phyloP scores from a whole-genome alignment of 2,888 invertebrate species.

The Macrostomum cliftonense region DNA sequence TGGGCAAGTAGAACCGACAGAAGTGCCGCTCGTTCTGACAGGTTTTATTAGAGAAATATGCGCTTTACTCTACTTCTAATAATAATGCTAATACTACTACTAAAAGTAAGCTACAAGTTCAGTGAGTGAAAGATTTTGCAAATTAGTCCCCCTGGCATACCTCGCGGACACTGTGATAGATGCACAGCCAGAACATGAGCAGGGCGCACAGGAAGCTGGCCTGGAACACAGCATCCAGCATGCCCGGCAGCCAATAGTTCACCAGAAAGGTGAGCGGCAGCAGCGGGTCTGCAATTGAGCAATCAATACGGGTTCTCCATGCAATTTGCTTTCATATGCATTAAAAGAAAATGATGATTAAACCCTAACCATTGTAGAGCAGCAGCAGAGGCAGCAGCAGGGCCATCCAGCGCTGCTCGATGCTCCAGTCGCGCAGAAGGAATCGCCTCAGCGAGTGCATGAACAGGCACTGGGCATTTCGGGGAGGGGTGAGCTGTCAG shows the following conservation, averaged over 20 bases:
- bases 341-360: background rate
- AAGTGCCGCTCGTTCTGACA: constrained; percentile 65
- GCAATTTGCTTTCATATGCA: background rate
- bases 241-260: constrained; percentile 72
- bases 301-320: background rate
- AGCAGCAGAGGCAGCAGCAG: constrained; percentile 64
- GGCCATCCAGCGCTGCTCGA: constrained; percentile 90
- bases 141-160: no score
- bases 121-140: no score
- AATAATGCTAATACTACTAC: no score
- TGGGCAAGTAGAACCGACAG: constrained; percentile 69
- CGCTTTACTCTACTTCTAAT: background rate
- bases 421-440: constrained; percentile 76
- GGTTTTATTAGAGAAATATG: no score
- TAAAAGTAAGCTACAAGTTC: no score
- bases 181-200: constrained; percentile 77
- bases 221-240: constrained; percentile 72
- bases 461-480: constrained; percentile 61
- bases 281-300: constrained; percentile 57
- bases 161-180: constrained; percentile 81
- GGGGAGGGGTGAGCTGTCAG: background rate
- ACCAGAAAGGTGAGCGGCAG: constrained; percentile 74
- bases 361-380: constrained; percentile 77
- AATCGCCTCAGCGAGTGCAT: constrained; percentile 69
- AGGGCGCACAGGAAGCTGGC: constrained; percentile 68